Percentiles rank a stretch among this genome's conserved stretches.
Conservation (phyloP, 2,888 invertebrate species). For the Cantharis nigra region DNA sequence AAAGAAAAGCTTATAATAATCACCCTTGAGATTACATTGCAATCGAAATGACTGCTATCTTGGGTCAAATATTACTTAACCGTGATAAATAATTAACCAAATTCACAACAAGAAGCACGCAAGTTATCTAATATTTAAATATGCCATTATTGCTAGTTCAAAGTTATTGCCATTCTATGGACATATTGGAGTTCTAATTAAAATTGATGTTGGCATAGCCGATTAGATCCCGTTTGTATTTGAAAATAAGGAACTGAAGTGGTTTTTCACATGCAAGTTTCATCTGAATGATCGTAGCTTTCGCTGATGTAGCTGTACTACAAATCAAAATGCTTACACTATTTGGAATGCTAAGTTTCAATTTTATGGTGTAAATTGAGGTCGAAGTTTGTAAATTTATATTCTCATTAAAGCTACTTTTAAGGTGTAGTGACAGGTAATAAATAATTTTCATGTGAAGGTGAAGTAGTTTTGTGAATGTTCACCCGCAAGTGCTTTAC, state of each 20-base stretch:
- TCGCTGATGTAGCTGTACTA: background rate
- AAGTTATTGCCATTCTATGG: background rate
- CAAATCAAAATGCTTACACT: background rate
- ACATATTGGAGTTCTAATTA: background rate
- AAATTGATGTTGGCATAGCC: background rate
- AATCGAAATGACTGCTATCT: background rate
- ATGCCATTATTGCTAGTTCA: background rate
- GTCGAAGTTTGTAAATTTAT: background rate
- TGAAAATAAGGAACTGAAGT: background rate
- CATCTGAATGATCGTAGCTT: background rate
- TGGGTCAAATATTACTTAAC: background rate
- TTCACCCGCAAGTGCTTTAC: conserved; percentile 15
- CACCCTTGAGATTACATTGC: background rate
- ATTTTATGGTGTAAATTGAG: background rate
- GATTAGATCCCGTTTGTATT: background rate
- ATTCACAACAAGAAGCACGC: background rate
- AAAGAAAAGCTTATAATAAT: conserved; percentile 3
- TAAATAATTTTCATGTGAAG: background rate
- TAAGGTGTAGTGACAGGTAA: background rate
- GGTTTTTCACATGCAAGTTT: background rate
- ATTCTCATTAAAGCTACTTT: background rate
- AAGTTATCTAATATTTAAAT: background rate
- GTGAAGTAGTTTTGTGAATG: background rate
- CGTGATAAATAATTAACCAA: background rate
- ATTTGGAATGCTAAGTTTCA: background rate